phyloP scores from a whole-genome alignment of 2,888 invertebrate genomes.

The Cryptosula pallasiana region DNA sequence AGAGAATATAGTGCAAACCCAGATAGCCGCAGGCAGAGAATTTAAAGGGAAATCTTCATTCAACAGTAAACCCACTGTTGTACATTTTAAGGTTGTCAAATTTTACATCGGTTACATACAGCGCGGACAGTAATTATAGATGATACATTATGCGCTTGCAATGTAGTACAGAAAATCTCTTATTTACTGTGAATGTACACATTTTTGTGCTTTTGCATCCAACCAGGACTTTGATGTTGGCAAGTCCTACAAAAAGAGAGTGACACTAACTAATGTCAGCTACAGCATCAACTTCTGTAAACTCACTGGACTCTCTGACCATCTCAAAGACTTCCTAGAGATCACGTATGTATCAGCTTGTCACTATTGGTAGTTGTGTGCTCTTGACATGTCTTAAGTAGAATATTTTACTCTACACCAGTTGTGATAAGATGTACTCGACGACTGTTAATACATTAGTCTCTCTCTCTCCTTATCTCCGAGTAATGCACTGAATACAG shows the following conservation, averaged over 20 bases:
- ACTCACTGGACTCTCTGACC: conserved; percentile 47
- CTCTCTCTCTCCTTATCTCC: too few species aligned
- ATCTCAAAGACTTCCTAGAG: conserved; percentile 51
- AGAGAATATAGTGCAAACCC: conserved; percentile 46
- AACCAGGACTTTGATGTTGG: conserved; percentile 52
- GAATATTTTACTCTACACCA: too few species aligned
- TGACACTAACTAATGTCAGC: conserved; percentile 51
- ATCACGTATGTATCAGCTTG: conserved; percentile 48
- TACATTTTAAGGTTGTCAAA: conserved; percentile 54
- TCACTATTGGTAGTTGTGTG: too few species aligned
- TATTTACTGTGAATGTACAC: too few species aligned
- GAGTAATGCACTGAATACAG: conserved; percentile 34
- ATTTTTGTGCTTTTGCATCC: too few species aligned
- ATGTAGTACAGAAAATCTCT: neutral
- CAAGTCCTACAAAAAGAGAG: conserved; percentile 49
- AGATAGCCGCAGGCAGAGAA: conserved; percentile 48
- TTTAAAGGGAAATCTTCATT: conserved; percentile 47
- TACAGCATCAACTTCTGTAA: conserved; percentile 53
- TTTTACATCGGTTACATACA: neutral
- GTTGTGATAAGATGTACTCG: too few species aligned
- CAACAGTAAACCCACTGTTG: conserved; percentile 51
- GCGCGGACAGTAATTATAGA: neutral
- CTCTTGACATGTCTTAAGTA: too few species aligned
- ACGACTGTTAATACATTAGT: too few species aligned
- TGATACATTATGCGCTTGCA: neutral